A percentile compares a stretch with the other conserved stretches of the same genome.
Evolutionary conservation across 1,140 invertebrate genomes (phyloP).

Genomic region (Ceratosolen fusciceps): DNA sequence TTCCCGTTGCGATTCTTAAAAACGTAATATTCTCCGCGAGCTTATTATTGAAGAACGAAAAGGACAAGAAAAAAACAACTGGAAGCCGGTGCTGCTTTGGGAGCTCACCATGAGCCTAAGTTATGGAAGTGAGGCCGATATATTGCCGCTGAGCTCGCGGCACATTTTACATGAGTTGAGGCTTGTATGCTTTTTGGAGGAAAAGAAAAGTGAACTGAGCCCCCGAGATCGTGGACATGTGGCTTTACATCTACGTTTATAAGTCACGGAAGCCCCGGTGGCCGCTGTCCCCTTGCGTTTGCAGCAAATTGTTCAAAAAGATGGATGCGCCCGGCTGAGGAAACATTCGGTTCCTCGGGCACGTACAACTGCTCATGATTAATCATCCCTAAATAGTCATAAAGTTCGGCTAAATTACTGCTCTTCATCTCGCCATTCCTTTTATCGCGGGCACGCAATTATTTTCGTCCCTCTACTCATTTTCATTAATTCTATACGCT

Average conservation of each 20-base stretch:
- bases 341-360: not conserved
- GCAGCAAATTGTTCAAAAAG: slow-evolving; percentile 45
- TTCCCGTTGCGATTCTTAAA: not conserved
- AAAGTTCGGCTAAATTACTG: slow-evolving; percentile 29
- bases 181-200: slow-evolving; percentile 49
- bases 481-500: not conserved
- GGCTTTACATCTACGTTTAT: slow-evolving; percentile 59
- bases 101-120: not conserved
- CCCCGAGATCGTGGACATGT: slow-evolving; percentile 55
- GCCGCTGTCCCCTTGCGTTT: slow-evolving; percentile 21
- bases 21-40: not conserved
- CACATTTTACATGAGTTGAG: slow-evolving; percentile 42
- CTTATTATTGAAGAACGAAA: not conserved
- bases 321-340: not conserved
- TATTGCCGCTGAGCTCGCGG: slow-evolving; percentile 54
- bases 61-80: not conserved
- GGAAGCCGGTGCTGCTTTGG: not conserved
- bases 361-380: slow-evolving; percentile 28
- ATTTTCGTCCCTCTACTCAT: not conserved
- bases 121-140: slow-evolving; percentile 49
- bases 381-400: slow-evolving; percentile 41
- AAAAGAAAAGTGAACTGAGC: slow-evolving; percentile 48
- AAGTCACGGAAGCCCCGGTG: slow-evolving; percentile 64
- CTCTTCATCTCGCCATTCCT: not conserved
- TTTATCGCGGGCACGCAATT: not conserved